Percentiles rank a stretch among this genome's conserved stretches.
phyloP scores from a whole-genome alignment of 2,888 invertebrate genomes.

The Epistrophella euchroma region DNA sequence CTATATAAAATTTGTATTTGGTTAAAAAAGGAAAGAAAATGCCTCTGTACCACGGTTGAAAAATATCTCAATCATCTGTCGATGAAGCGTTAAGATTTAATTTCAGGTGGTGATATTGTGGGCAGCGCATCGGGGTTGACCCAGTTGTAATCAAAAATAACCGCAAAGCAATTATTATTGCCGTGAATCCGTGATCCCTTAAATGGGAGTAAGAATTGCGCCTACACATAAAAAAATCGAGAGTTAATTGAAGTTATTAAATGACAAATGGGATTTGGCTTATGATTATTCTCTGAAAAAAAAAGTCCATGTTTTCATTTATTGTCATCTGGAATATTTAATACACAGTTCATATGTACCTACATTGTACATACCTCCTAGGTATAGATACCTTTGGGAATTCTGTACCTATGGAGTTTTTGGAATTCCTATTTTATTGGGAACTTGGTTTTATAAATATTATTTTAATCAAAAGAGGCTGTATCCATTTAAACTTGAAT shows the following conservation, averaged over 20 bases:
- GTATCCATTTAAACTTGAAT: too few relatives aligned
- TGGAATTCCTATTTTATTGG: too few relatives aligned
- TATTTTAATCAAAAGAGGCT: too few relatives aligned
- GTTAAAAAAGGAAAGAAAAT: neutral
- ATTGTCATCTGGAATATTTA: too few relatives aligned
- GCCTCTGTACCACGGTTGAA: neutral
- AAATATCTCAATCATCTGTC: neutral
- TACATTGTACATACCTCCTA: too few relatives aligned
- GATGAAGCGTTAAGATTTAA: neutral
- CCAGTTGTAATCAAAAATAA: neutral
- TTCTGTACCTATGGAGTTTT: too few relatives aligned
- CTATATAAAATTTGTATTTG: neutral
- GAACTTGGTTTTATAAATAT: too few relatives aligned
- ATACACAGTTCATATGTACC: too few relatives aligned
- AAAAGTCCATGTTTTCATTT: too few relatives aligned
- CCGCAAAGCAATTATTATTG: slow-evolving; percentile 7
- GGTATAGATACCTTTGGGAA: too few relatives aligned
- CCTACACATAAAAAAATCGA: neutral
- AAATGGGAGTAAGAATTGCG: neutral
- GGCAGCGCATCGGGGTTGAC: neutral
- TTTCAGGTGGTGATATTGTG: neutral
- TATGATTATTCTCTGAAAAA: too few relatives aligned
- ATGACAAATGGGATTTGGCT: neutral
- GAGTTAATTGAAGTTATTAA: neutral
- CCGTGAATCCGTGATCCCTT: neutral